These are phyloP conservation scores for Arion vulgaris DNA, from an alignment of 1,140 invertebrate genomes.

Conservation along the genomic window DNA sequence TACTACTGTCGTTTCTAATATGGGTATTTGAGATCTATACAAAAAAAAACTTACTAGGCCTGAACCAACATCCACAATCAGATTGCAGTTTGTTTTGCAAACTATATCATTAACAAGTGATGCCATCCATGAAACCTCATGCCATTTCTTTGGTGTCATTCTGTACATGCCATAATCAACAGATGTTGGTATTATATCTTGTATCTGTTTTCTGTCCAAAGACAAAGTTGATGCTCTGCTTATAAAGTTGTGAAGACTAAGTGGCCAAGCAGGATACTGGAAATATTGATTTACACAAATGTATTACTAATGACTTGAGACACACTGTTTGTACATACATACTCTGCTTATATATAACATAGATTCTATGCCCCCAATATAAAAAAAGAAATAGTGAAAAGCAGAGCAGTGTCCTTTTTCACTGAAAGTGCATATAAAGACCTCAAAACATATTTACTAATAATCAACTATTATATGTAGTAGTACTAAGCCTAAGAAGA, in stretches of 20 bases:
- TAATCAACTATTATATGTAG: no score
- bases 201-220: not conserved
- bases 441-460: no score
- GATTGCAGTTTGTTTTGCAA: constrained; percentile 35
- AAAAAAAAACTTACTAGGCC: constrained; percentile 74
- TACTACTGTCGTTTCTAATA: no score
- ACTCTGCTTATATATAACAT: no score
- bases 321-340: no score
- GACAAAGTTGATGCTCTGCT: not conserved
- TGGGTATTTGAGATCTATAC: no score
- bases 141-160: constrained; percentile 63
- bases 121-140: constrained; percentile 64
- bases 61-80: constrained; percentile 61
- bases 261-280: constrained; percentile 30
- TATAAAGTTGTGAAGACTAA: constrained; percentile 19
- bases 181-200: constrained; percentile 20
- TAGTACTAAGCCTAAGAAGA: no score
- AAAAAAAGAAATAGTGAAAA: no score
- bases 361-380: no score
- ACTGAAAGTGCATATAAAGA: no score
- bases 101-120: constrained; percentile 54
- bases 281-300: not conserved
- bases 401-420: no score
- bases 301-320: no score
- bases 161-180: constrained; percentile 40